A percentile compares a stretch with the other conserved stretches of the same genome.
Conservation (phyloP, 2,888 invertebrate genomes). For the Yponomeuta plumbellus region DNA sequence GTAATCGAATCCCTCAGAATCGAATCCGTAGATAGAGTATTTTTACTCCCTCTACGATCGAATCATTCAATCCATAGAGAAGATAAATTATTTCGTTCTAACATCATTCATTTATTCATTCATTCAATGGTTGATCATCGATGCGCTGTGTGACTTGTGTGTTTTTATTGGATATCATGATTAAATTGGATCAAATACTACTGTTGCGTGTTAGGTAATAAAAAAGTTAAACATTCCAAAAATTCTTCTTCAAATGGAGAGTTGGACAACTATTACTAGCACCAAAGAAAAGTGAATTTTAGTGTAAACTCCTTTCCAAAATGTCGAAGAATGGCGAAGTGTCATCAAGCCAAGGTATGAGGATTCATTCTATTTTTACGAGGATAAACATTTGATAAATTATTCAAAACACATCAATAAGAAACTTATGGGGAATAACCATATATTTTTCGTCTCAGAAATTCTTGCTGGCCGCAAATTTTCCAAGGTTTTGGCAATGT, state of each 20-base stretch:
- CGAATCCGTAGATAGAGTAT: no score
- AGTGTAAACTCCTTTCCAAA: constrained; percentile 37
- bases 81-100: neutral
- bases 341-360: constrained; percentile 79
- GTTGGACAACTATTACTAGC: constrained; percentile 41
- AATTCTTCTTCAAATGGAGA: constrained; percentile 57
- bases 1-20: no score
- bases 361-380: constrained; percentile 5
- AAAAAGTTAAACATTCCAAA: constrained; percentile 43
- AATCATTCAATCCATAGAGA: neutral
- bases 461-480: neutral
- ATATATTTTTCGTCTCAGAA: neutral
- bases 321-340: constrained; percentile 86
- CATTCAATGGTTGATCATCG: neutral
- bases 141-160: constrained; percentile 13
- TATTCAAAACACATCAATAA: neutral
- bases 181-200: constrained; percentile 20
- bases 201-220: constrained; percentile 39
- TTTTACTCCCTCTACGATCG: no score
- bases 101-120: neutral
- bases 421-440: neutral
- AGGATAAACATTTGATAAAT: neutral
- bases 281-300: constrained; percentile 46
- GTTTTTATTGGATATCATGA: constrained; percentile 10
- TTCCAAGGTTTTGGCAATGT: neutral